Conservation (phyloP, 2,888 invertebrate genomes). For the Tribolium freemani region DNA sequence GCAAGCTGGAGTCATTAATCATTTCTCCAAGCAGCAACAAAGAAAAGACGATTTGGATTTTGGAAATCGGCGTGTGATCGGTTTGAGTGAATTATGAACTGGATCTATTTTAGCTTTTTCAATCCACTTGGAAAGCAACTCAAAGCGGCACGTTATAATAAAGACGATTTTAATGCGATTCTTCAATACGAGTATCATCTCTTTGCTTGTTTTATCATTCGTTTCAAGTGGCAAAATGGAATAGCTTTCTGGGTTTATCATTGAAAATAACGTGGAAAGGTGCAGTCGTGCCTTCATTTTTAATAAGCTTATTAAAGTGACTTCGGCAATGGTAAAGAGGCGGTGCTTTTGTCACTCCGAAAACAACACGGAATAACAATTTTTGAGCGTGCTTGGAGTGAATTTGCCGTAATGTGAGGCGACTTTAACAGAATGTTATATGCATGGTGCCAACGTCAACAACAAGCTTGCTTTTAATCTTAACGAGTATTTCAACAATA, state of each 20-base stretch:
- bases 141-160: slow-evolving; percentile 1
- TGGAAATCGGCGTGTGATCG: neutral
- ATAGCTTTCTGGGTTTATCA: slow-evolving; percentile 6
- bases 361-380: slow-evolving; percentile 26
- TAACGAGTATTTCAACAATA: neutral
- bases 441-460: neutral
- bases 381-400: slow-evolving; percentile 20
- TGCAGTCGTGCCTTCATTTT: slow-evolving; percentile 30
- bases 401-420: slow-evolving; percentile 12
- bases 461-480: neutral
- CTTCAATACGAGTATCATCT: slow-evolving; percentile 17
- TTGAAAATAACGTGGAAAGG: neutral
- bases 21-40: slow-evolving; percentile 1
- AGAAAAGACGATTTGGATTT: neutral
- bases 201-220: slow-evolving; percentile 13
- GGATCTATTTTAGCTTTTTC: slow-evolving; percentile 12
- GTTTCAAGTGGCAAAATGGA: slow-evolving; percentile 2
- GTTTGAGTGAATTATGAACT: slow-evolving; percentile 10
- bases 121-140: neutral
- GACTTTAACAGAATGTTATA: slow-evolving; percentile 23
- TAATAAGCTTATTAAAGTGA: slow-evolving; percentile 26
- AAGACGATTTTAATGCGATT: slow-evolving; percentile 26
- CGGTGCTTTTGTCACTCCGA: slow-evolving; percentile 25
- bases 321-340: slow-evolving; percentile 13
- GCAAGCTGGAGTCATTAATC: slow-evolving; percentile 11